phyloP scores from a whole-genome alignment of 2,113 vertebrate genomes.

The Cygnus buccinator region DNA sequence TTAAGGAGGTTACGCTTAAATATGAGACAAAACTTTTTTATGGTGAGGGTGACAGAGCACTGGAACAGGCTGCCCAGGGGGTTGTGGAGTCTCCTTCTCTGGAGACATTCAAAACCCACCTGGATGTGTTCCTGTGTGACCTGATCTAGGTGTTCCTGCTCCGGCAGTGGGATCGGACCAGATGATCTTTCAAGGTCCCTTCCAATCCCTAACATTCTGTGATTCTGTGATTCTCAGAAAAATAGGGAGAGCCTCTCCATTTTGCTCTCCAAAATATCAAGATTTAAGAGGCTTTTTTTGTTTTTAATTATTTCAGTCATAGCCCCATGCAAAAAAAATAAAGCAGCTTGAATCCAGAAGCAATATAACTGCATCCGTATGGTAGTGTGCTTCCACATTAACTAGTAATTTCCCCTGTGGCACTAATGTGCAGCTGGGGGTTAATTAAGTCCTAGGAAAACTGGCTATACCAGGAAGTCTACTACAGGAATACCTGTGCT shows the following conservation, averaged over 20 bases:
- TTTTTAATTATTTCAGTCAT: background rate
- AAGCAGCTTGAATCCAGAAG: background rate
- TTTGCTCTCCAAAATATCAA: background rate
- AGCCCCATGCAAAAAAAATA: background rate
- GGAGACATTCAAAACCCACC: too few relatives aligned
- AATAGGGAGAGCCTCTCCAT: background rate
- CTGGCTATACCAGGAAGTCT: background rate
- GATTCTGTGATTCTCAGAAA: background rate
- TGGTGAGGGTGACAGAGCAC: too few relatives aligned
- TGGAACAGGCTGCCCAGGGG: too few relatives aligned
- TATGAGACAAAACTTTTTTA: too few relatives aligned
- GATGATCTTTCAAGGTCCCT: too few relatives aligned
- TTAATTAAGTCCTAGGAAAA: background rate
- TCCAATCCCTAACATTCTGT: too few relatives aligned
- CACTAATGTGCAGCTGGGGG: background rate
- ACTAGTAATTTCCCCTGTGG: background rate
- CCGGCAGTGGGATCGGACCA: too few relatives aligned
- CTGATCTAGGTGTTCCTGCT: too few relatives aligned
- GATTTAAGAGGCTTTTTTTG: background rate
- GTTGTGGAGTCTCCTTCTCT: too few relatives aligned
- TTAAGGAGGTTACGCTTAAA: too few relatives aligned
- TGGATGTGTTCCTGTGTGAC: too few relatives aligned
- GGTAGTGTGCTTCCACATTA: background rate
- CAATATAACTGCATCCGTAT: background rate
- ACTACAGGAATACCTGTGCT: background rate